Evolutionary conservation across 2,888 invertebrate genomes (phyloP), one percentile per base, ranked within the genome.

Genomic region (Agriopis aurantiaria): DNA sequence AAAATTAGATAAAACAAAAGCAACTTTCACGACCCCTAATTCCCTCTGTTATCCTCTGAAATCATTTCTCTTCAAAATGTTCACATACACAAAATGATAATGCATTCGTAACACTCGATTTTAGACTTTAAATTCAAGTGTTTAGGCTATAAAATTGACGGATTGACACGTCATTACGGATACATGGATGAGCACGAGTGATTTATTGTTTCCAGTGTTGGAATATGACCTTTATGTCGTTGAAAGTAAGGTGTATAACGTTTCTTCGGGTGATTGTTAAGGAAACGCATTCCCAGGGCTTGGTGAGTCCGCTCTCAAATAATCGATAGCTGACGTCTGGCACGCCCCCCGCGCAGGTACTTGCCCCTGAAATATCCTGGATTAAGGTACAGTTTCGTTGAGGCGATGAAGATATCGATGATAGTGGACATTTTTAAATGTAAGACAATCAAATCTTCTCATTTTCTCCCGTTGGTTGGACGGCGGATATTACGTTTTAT

Each of bases 321-420:
- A 93, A 93, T 93, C 93, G 93, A 93, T 93, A 93, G 87, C 90
- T 92, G 93, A 93, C 93, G 93, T 93, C 93, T 93, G 93, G 92
- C 87, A 82, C 83, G 83, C 81, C 85, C 85, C 82, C 82, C 83
- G 85, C 85, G 81, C 89, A 91, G 91, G 90, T 91, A 84, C 80
- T 78, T 80, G 74, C 83, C 87, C 85, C 85, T 78, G 82, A 81
- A 81, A 80, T 83, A 80, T 81, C 86, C 83, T 79, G 70, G 71
- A 69, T 79, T 82, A 87, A 80, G 77, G 83, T 72, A 62, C 55
- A 8, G 80, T 85, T 83, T 71, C 52, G 9, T n/a, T 66, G 33
- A 3, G 3, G 41, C 73, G 67, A 68, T 65, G 40, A 10, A 8
- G 14, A 33, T 33, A 33, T 33, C 5, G 3, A 33, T 33, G 33